A percentile compares a stretch with the other conserved stretches of the same genome.
Evolutionary conservation across 1,140 invertebrate genomes (phyloP).

Genomic region (Papilio machaon): DNA sequence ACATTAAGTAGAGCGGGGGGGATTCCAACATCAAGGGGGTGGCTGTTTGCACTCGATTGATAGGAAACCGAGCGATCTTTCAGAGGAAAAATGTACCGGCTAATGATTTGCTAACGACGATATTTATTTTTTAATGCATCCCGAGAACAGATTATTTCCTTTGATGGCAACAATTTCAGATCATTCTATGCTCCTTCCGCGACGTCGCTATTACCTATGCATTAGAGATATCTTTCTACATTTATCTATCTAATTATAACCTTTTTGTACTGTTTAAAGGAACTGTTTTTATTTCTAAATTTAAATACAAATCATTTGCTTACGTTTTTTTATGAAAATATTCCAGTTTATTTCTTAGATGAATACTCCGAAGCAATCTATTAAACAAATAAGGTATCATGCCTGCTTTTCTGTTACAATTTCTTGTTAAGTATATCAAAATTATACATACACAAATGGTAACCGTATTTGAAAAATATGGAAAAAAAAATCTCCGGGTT

Average conservation of each 20-base stretch:
- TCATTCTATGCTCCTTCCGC: constrained; percentile 53
- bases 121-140: constrained; percentile 79
- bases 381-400: too few species aligned
- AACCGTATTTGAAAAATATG: too few species aligned
- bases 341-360: too few species aligned
- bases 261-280: neutral
- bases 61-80: constrained; percentile 61
- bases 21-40: neutral
- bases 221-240: neutral
- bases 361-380: too few species aligned
- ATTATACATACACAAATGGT: too few species aligned
- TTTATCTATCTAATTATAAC: neutral
- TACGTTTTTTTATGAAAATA: too few species aligned
- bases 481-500: too few species aligned
- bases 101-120: constrained; percentile 80
- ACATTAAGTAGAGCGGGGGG: constrained; percentile 18
- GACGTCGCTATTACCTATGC: constrained; percentile 38
- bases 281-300: neutral
- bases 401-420: too few species aligned
- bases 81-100: constrained; percentile 66
- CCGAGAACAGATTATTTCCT: constrained; percentile 75
- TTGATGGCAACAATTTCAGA: constrained; percentile 63
- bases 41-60: constrained; percentile 57
- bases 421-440: too few species aligned
- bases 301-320: neutral